Percentiles rank a stretch among this genome's conserved stretches.
Evolutionary conservation across 1,140 invertebrate genomes (phyloP).

Genomic region (Caerostris darwini): DNA sequence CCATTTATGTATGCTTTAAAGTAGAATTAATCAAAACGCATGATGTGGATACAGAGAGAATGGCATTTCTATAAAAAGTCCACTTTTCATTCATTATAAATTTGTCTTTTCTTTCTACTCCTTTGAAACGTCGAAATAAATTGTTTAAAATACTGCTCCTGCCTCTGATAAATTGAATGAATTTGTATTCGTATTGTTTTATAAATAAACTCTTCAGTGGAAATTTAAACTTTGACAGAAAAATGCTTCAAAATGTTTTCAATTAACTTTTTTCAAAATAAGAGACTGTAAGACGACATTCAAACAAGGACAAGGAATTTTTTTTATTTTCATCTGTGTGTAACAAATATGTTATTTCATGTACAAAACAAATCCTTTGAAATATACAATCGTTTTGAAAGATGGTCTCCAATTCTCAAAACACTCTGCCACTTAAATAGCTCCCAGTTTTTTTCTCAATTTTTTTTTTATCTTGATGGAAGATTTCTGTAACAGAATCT

Average conservation of each 20-base stretch:
- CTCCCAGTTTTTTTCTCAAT: not conserved
- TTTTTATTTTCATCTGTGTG: not conserved
- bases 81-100: not conserved
- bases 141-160: not conserved
- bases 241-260: not conserved
- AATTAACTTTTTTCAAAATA: not conserved
- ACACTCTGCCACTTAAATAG: not conserved
- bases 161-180: not conserved
- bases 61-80: too few species aligned
- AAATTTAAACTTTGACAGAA: not conserved
- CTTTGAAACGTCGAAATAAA: not conserved
- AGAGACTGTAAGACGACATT: too few species aligned
- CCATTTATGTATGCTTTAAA: too few species aligned
- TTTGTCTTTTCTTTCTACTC: not conserved
- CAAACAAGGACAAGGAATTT: not conserved
- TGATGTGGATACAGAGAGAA: too few species aligned
- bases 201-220: not conserved
- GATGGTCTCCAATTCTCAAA: not conserved
- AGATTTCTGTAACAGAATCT: conserved; percentile 5
- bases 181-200: not conserved
- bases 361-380: not conserved
- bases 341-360: not conserved
- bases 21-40: too few species aligned
- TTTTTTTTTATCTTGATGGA: not conserved
- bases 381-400: not conserved